Evolutionary conservation across 2,888 invertebrate species (phyloP), one percentile per base, ranked within the genome.

Genomic region (Pyrrhia umbra): DNA sequence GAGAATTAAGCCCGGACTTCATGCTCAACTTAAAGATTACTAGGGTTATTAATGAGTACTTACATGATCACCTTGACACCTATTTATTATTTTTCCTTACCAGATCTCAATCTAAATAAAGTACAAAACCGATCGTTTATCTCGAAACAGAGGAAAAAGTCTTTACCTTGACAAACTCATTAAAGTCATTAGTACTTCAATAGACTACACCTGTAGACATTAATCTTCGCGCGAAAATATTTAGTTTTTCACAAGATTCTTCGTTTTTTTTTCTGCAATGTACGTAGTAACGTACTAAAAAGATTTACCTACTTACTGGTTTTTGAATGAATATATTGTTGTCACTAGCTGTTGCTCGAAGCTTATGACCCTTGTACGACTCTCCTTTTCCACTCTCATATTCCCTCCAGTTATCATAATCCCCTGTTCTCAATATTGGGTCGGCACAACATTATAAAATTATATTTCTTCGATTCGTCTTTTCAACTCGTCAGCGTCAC

Each of bases 81-180:
- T 21, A 43, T 27, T n/a, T n/a, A n/a, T n/a, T n/a, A 13, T 9
- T 1, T 23, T 40, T 37, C 25, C 5, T 15, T 20, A 1, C 2
- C 6, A 20, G 8, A 23, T 8, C 16, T 6, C n/a, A n/a, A 42
- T 18, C 4, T 2, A 20, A 45, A 18, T 39, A 30, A 20, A 47
- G 23, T 4, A 2, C 10, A 10, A 57, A 2, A 16, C 9, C 34
- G 2, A 15, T 15, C 13, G 1, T 37, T 37, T 18, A 27, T 23
- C 51, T 18, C 16, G 27, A 37, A 52, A 30, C 21, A 47, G 27
- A 39, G 67, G 39, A 52, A 68, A 34, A 67, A 51, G 8, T 49
- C 18, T 39, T 69, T 25, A 63, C 56, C 46, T 70, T 68, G 56
- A 62, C n/a, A 18, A 55, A 56, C 40, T 70, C 66, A 52, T 47